These are phyloP conservation scores for Elachura formosa DNA, from an alignment of 2,113 vertebrate genomes.

Conservation along the genomic window DNA sequence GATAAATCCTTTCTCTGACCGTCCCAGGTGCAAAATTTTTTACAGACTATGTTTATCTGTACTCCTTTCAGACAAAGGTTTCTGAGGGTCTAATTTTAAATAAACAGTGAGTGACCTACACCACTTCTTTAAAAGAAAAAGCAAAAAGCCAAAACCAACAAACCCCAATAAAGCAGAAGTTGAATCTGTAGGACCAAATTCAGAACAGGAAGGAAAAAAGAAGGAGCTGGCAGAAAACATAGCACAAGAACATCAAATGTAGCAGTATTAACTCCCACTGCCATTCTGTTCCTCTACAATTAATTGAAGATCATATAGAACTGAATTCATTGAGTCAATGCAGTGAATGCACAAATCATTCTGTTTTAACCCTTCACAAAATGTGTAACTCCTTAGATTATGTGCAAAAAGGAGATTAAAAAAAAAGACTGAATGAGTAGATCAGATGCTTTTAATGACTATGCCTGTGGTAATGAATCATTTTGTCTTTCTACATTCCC, in stretches of 20 bases:
- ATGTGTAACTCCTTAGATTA: not conserved
- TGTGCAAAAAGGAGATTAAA: not conserved
- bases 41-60: not conserved
- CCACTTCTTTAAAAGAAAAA: conserved; percentile 17
- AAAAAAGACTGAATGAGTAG: not conserved
- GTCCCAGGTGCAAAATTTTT: not conserved
- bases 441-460: conserved; percentile 11
- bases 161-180: conserved; percentile 52
- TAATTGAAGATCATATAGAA: conserved; percentile 11
- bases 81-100: conserved; percentile 41
- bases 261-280: conserved; percentile 63
- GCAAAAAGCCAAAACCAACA: not conserved
- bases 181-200: conserved; percentile 63
- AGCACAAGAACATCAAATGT: conserved; percentile 55
- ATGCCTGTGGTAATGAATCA: conserved; percentile 28
- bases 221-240: conserved; percentile 32
- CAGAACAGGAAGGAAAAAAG: conserved; percentile 28
- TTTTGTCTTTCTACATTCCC: conserved; percentile 3
- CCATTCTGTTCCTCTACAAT: conserved; percentile 58
- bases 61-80: conserved; percentile 33
- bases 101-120: conserved; percentile 39
- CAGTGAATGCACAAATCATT: not conserved
- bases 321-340: conserved; percentile 47
- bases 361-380: conserved; percentile 2
- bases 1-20: not conserved